phyloP scores from a whole-genome alignment of 2,797 vertebrate genomes.

The Xerus rutilus region DNA sequence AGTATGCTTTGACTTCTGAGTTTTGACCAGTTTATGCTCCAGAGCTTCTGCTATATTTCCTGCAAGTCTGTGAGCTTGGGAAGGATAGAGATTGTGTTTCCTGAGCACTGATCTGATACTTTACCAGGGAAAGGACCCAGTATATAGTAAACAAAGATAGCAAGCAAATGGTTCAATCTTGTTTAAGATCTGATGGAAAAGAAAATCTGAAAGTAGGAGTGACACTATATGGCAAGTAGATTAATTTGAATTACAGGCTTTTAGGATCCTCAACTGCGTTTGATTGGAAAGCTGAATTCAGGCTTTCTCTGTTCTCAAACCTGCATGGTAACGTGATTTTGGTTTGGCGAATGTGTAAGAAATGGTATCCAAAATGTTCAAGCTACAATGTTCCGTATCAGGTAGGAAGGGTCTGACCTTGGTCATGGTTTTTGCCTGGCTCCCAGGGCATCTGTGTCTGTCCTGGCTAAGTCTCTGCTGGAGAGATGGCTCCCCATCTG shows the following conservation, averaged over 20 bases:
- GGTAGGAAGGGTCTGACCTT: background rate
- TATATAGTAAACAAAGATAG: background rate
- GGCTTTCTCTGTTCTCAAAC: background rate
- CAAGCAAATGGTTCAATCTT: background rate
- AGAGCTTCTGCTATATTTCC: background rate
- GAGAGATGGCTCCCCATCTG: conserved; percentile 34
- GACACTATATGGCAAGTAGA: background rate
- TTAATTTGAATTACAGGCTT: conserved; percentile 8
- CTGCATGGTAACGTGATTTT: background rate
- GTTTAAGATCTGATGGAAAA: conserved; percentile 17
- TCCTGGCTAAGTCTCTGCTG: conserved; percentile 1
- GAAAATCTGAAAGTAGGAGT: background rate
- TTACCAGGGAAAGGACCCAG: background rate
- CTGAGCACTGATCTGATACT: background rate
- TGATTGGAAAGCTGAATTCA: conserved; percentile 48
- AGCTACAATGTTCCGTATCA: background rate
- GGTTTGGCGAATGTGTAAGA: background rate
- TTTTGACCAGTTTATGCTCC: background rate
- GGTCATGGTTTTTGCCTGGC: background rate
- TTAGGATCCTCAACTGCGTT: background rate
- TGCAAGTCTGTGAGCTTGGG: background rate
- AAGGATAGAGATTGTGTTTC: background rate
- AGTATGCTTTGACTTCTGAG: background rate
- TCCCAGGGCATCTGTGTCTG: background rate
- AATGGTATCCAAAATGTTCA: background rate